Conservation (phyloP, 2,888 invertebrate species). For the Mythimna ferrago region DNA sequence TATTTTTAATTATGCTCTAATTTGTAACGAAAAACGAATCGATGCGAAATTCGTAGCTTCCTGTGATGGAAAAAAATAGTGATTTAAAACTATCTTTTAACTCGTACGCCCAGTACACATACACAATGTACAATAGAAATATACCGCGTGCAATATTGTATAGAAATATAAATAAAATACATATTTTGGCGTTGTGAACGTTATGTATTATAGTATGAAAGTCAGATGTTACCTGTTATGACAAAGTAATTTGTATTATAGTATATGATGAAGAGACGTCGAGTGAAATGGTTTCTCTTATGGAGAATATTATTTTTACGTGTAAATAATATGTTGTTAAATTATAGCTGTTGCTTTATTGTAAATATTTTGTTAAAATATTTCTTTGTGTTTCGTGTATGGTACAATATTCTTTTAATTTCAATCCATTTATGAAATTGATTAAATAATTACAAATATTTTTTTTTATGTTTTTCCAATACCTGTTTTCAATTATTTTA, state of each 20-base stretch:
- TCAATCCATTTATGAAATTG: constrained; percentile 77
- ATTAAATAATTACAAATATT: constrained; percentile 77
- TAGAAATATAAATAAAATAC: constrained; percentile 80
- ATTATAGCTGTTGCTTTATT: constrained; percentile 89
- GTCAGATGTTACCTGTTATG: constrained; percentile 91
- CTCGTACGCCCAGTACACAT: constrained; percentile 81
- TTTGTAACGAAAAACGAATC: constrained; percentile 78
- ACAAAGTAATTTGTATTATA: constrained; percentile 90
- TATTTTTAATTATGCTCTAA: constrained; percentile 74
- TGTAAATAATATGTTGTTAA: constrained; percentile 89
- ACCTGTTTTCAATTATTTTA: constrained; percentile 58
- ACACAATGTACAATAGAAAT: constrained; percentile 85
- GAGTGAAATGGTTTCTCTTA: constrained; percentile 77
- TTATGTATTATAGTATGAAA: constrained; percentile 90
- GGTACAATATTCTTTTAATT: constrained; percentile 77
- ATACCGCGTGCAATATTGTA: constrained; percentile 90
- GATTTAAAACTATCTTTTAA: constrained; percentile 78
- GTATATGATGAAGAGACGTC: constrained; percentile 77
- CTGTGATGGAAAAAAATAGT: constrained; percentile 81
- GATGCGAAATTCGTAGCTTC: constrained; percentile 84
- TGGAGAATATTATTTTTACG: constrained; percentile 78
- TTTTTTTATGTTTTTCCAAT: constrained; percentile 69
- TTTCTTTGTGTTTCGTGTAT: constrained; percentile 83
- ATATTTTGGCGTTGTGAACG: constrained; percentile 90
- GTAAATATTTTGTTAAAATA: constrained; percentile 88